Base-by-base conservation (phyloP, 1,140 invertebrate genomes). In the Drosophila bocqueti region DNA sequence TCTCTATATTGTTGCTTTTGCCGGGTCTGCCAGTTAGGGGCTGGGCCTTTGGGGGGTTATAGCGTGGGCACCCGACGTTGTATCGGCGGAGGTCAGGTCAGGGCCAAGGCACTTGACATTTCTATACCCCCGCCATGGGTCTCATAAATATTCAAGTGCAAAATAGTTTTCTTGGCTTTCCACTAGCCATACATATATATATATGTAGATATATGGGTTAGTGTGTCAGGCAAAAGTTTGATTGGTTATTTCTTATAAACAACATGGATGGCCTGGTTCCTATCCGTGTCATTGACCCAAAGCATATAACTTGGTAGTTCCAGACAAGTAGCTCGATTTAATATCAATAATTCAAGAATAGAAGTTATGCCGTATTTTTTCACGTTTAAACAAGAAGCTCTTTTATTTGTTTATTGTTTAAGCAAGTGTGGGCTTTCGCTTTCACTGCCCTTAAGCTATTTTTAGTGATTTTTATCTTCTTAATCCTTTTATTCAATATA, bases 91-190 rank as follows among this genome's bases (percentile, higher is more conserved):
- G 69, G 69, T 73, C 69, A 73, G 69, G 69, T 73, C 69, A 73
- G 68, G 69, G 69, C 69, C 69, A 72, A 73, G 50, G 54, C 68
- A 73, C 69, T 73, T 73, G 69, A 73, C 69, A 73, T 73, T 73
- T 73, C 68, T 73, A 16, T 50, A 40, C 47, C 26, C 16, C 49
- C 49, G 40, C 29, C 62, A 9, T 40, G n/a, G 24, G n/a, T 15
- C 46, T 71, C 54, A 73, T 73, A 73, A 73, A 73, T 73, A 73
- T 73, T 73, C 67, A 71, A 60, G 68, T 60, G 55, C 24, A 65
- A 65, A 65, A 62, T 66, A 66, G 64, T 60, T 66, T 60, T n/a
- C 55, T 24, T 21, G 26, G 21, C 42, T 21, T 46, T 43, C 26
- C 26, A 29, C 55, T n/a, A 16, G 43, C 34, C 21, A 24, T 31